Evolutionary conservation across 2,113 vertebrate genomes (phyloP).

Genomic region (Chitala chitala): DNA sequence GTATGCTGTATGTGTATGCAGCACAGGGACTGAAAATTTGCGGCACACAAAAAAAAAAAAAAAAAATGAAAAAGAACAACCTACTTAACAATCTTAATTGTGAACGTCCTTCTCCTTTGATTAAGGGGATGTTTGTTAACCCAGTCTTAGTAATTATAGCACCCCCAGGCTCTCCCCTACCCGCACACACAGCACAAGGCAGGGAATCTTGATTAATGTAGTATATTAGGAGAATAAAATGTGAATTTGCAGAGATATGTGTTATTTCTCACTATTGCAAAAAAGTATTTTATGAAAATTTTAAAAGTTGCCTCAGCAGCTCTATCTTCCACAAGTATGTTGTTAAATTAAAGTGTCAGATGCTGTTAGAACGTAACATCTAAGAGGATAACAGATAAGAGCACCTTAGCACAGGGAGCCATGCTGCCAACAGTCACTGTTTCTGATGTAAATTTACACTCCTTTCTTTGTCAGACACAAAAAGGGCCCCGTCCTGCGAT

Average conservation of each 20-base stretch:
- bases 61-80: not conserved
- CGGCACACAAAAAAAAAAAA: not conserved
- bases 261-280: not conserved
- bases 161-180: not conserved
- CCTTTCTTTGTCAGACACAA: no score
- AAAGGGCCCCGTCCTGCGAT: no score
- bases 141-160: not conserved
- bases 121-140: not conserved
- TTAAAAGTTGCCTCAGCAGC: no score
- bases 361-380: not conserved
- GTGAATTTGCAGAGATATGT: not conserved
- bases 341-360: not conserved
- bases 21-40: not conserved
- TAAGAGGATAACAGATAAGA: no score
- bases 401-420: no score
- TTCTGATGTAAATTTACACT: no score
- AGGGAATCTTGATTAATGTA: not conserved
- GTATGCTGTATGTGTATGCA: no score
- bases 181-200: not conserved
- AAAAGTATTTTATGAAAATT: not conserved
- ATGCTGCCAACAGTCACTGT: no score
- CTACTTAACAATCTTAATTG: not conserved
- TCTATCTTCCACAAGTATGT: not conserved
- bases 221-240: conserved; percentile 13
- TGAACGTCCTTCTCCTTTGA: conserved; percentile 9